Evolutionary conservation across 2,888 invertebrate species (phyloP).

Genomic region (Lordiphosa andalusiaca): DNA sequence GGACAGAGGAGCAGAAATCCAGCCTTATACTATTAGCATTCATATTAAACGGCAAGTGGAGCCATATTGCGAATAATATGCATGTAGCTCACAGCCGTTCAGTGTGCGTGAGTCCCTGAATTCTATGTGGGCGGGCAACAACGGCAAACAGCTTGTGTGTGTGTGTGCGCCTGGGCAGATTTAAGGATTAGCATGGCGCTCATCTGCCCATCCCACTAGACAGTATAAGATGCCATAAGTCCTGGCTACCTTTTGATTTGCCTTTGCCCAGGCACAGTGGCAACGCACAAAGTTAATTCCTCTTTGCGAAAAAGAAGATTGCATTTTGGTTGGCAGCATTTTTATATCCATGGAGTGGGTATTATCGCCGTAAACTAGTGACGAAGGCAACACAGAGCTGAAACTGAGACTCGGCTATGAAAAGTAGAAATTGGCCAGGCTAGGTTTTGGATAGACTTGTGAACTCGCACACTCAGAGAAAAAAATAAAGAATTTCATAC

Average conservation of each 20-base stretch:
- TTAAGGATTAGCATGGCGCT: slow-evolving; percentile 71
- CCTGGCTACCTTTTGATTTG: slow-evolving; percentile 62
- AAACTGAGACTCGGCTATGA: no score
- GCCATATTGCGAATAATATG: slow-evolving; percentile 71
- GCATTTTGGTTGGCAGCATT: slow-evolving; percentile 59
- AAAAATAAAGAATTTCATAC: no score
- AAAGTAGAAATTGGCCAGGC: no score
- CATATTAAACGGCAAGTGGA: slow-evolving; percentile 75
- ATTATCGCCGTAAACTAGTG: no score
- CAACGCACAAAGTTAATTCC: slow-evolving; percentile 58
- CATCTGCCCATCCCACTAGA: slow-evolving; percentile 33
- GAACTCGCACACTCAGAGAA: no score
- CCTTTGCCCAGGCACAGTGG: slow-evolving; percentile 14
- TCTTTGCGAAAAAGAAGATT: slow-evolving; percentile 61
- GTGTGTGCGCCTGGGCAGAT: slow-evolving; percentile 68
- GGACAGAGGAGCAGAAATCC: slow-evolving; percentile 54
- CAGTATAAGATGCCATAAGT: slow-evolving; percentile 45
- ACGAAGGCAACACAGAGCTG: no score
- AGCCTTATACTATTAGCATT: slow-evolving; percentile 76
- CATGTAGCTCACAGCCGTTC: slow-evolving; percentile 46
- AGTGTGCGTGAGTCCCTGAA: slow-evolving; percentile 27
- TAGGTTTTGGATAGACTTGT: no score
- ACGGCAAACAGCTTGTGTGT: slow-evolving; percentile 45
- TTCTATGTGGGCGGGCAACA: slow-evolving; percentile 34
- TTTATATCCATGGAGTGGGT: slow-evolving; percentile 39